These are phyloP conservation scores for Pluvianellus socialis DNA, from an alignment of 2,113 vertebrate genomes.

Conservation along the genomic window DNA sequence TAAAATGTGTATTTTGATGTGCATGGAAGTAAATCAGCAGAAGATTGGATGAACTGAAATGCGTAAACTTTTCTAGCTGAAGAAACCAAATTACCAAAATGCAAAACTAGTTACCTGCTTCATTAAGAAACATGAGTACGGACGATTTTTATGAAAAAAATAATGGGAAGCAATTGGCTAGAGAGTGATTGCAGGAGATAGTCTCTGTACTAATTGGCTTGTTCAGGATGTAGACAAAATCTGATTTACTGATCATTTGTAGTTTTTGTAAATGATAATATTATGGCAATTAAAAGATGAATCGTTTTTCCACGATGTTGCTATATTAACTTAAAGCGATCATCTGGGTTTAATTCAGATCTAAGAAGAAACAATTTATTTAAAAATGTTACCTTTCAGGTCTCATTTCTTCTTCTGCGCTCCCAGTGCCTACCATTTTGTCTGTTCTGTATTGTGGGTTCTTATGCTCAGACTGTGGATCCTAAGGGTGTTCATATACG, in stretches of 20 bases:
- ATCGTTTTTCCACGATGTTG: slow-evolving; percentile 56
- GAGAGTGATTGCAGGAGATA: slow-evolving; percentile 63
- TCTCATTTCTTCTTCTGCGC: neutral
- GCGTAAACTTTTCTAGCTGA: slow-evolving; percentile 46
- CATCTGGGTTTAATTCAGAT: slow-evolving; percentile 66
- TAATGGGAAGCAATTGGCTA: slow-evolving; percentile 57
- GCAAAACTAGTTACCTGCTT: slow-evolving; percentile 61
- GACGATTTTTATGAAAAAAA: slow-evolving; percentile 46
- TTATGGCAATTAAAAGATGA: slow-evolving; percentile 68
- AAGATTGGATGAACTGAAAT: slow-evolving; percentile 51
- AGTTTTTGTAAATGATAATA: slow-evolving; percentile 64
- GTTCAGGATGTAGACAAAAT: slow-evolving; percentile 58
- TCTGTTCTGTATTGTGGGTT: neutral
- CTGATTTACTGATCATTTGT: slow-evolving; percentile 56
- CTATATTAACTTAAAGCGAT: slow-evolving; percentile 59
- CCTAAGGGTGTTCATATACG: slow-evolving; percentile 47
- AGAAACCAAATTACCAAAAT: slow-evolving; percentile 57
- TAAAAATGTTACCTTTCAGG: slow-evolving; percentile 42
- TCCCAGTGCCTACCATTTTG: neutral
- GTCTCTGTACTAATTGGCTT: slow-evolving; percentile 61
- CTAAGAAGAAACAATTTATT: slow-evolving; percentile 55
- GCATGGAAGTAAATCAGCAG: slow-evolving; percentile 44
- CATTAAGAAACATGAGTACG: slow-evolving; percentile 63
- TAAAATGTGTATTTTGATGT: slow-evolving; percentile 43
- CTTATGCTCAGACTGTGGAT: slow-evolving; percentile 24